Evolutionary conservation across 2,888 invertebrate species (phyloP), one percentile per base, ranked within the genome.

Genomic region (Tridacna gigas): DNA sequence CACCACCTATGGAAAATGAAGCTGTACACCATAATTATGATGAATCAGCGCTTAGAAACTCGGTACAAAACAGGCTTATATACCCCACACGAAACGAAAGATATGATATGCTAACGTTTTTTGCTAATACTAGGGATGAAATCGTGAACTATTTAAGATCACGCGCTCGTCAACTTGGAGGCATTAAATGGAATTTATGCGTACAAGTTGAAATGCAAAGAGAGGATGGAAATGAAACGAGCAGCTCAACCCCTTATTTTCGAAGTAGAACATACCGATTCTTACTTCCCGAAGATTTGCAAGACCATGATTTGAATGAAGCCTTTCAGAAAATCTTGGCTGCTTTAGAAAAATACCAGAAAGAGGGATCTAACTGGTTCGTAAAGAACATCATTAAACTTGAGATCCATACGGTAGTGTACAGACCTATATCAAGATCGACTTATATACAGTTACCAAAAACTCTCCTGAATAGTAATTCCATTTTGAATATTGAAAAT

Each of bases 401-500:
- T 13, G 78, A 79, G 77, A 82, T 86, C 5, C 79, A 80, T 60
- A 82, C 76, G 22, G 78, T 82, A 0, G 37, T 71, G 13, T 86
- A 86, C 71, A 75, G 61, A 77, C 86, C 86, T 25, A 28, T 86
- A 25, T 47, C 25, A 13, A 84, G 86, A 9, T 84, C 84, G 18
- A 65, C 71, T 15, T 84, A 82, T 74, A 74, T 86, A 22, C n/a
- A 51, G 0, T 71, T 86, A 74, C 86, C 84, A 56, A 47, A 5
- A 18, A 67, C 80, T 60, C 37, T 86, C 5, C 0, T 45, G 18
- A 0, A 18, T 25, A 76, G 67, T 47, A n/a, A 47, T 15, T 22
- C 77, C n/a, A n/a, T 86, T 45, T 60, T 86, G n/a, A 86, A 86
- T 61, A 81, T 83, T 65, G 26, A 79, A 71, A 86, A 86, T 60